Evolutionary conservation across 2,797 vertebrate genomes (phyloP).

Genomic region (Pterois miles): DNA sequence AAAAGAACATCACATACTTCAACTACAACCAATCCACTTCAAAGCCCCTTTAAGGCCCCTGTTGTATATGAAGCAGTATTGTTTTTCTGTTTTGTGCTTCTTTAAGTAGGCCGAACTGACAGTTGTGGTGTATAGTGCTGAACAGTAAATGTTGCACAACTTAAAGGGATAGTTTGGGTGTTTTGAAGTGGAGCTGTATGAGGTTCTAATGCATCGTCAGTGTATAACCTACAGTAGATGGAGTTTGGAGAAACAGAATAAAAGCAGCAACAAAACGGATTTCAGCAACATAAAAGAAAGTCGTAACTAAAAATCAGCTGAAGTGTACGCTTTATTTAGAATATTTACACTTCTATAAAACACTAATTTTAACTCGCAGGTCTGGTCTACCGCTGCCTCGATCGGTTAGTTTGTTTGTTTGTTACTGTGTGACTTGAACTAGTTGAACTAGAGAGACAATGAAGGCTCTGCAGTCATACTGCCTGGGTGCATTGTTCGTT

Average conservation of each 20-base stretch:
- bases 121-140: background rate
- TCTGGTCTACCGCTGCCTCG: background rate
- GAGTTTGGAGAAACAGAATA: too few relatives aligned
- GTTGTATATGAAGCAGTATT: background rate
- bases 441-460: too few relatives aligned
- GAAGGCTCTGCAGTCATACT: background rate
- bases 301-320: too few relatives aligned
- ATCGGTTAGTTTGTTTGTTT: too few relatives aligned
- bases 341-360: too few relatives aligned
- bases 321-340: too few relatives aligned
- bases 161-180: background rate
- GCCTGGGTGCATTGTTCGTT: background rate
- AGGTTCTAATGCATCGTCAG: rapidly evolving
- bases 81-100: background rate
- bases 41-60: background rate
- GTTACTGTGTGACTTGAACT: background rate
- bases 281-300: too few relatives aligned
- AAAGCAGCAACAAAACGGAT: too few relatives aligned
- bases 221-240: too few relatives aligned
- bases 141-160: background rate
- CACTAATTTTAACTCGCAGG: background rate
- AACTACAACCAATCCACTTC: background rate
- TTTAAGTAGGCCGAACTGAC: background rate
- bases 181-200: too few relatives aligned
- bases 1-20: constrained; percentile 4